Conservation (phyloP, 2,888 invertebrate species). For the Lottia scabra region DNA sequence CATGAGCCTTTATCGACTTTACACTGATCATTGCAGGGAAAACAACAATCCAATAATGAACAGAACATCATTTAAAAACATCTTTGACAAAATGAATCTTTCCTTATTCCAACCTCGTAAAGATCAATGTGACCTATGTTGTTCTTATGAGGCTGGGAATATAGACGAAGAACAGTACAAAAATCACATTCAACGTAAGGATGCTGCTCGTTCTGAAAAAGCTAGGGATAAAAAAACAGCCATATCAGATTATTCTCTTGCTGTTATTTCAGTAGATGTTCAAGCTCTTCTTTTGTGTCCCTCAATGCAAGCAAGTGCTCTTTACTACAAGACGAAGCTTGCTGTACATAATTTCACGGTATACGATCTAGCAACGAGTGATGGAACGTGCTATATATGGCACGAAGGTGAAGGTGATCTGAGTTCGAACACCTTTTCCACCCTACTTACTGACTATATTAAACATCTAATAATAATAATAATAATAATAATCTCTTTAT, state of each 20-base stretch:
- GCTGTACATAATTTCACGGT: slow-evolving; percentile 4
- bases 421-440: not conserved
- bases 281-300: not conserved
- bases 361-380: not conserved
- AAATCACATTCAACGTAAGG: not conserved
- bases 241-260: not conserved
- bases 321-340: slow-evolving; percentile 8
- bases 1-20: slow-evolving; percentile 1
- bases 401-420: slow-evolving; percentile 5
- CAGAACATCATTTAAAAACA: not conserved
- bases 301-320: not conserved
- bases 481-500: too few relatives aligned
- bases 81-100: slow-evolving; percentile 13
- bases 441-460: not conserved
- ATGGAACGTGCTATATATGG: not conserved
- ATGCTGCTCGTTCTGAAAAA: not conserved
- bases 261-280: not conserved
- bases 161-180: not conserved
- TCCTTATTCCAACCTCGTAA: slow-evolving; percentile 14
- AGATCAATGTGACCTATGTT: slow-evolving; percentile 17
- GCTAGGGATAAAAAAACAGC: not conserved
- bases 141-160: not conserved
- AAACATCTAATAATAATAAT: too few relatives aligned
- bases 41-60: not conserved
- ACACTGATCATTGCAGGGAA: not conserved